Percentiles rank a stretch among this genome's conserved stretches.
Conservation (phyloP, 2,113 vertebrate species). For the Axis porcinus region DNA sequence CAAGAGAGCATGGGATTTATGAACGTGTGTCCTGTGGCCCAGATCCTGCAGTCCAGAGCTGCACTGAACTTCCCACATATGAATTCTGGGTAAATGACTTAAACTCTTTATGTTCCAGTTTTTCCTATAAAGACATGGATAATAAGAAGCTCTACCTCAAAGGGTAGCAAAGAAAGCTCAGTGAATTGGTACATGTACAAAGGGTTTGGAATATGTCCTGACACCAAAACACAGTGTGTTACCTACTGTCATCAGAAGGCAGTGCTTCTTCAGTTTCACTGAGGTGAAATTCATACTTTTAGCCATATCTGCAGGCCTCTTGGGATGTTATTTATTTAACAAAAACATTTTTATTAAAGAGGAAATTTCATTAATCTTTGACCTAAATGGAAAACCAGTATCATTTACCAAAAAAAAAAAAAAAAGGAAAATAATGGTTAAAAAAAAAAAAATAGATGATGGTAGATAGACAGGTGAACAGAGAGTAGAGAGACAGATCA, state of each 20-base stretch:
- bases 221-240: neutral
- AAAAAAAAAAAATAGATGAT: neutral
- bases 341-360: neutral
- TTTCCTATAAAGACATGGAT: neutral
- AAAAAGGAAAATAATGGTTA: neutral
- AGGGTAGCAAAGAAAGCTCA: neutral
- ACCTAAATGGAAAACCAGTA: neutral
- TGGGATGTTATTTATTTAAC: neutral
- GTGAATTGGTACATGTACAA: neutral
- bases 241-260: neutral
- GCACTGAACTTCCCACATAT: neutral
- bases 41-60: neutral
- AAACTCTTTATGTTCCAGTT: neutral
- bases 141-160: neutral
- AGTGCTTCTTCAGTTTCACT: neutral
- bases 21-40: neutral
- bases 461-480: neutral
- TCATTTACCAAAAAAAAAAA: neutral
- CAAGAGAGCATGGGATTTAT: neutral
- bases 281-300: neutral
- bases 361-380: neutral
- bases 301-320: neutral
- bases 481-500: neutral
- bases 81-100: neutral
- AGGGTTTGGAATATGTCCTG: neutral